A percentile compares a stretch with the other conserved stretches of the same genome.
Evolutionary conservation across 2,113 vertebrate genomes (phyloP).

Genomic region (Oreotragus oreotragus): DNA sequence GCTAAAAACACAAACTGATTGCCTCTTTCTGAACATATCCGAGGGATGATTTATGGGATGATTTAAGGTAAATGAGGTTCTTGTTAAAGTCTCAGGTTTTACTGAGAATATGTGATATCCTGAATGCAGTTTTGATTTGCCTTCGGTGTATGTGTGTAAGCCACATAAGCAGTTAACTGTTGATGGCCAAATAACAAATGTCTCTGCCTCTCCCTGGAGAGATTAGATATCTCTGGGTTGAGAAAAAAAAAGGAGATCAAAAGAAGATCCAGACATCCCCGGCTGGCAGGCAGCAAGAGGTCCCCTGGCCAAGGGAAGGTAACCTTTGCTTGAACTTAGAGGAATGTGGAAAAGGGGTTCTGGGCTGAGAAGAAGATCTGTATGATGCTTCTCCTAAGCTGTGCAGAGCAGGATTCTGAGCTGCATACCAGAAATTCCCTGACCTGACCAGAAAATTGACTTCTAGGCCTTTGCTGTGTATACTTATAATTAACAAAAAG

Average conservation of each 20-base stretch:
- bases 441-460: not conserved
- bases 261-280: conserved; percentile 26
- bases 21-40: conserved; percentile 18
- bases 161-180: conserved; percentile 4
- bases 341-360: conserved; percentile 1
- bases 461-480: not conserved
- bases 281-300: conserved; percentile 2
- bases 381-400: not conserved
- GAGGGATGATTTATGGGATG: not conserved
- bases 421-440: not conserved
- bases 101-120: not conserved
- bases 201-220: conserved; percentile 2
- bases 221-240: conserved; percentile 12
- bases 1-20: not conserved
- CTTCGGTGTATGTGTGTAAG: not conserved
- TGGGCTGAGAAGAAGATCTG: not conserved
- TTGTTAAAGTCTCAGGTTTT: not conserved
- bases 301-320: not conserved
- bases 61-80: not conserved
- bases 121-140: not conserved
- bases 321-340: conserved; percentile 52
- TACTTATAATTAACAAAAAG: not conserved
- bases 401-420: not conserved
- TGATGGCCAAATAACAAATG: conserved; percentile 44
- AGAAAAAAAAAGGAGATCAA: conserved; percentile 29